Conservation (phyloP, 2,888 invertebrate genomes). For the Strigamia maritima region DNA sequence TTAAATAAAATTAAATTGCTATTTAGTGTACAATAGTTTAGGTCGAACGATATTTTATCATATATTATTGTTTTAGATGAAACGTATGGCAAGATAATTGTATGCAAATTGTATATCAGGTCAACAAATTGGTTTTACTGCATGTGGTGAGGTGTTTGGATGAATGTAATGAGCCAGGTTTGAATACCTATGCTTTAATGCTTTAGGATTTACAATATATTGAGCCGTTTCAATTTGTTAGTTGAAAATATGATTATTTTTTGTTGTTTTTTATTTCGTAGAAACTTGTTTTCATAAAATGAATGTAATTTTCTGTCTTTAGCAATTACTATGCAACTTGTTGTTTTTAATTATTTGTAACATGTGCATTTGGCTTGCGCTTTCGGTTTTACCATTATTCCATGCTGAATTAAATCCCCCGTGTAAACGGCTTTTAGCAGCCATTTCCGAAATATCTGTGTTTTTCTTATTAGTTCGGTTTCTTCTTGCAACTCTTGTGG, state of each 20-base stretch:
- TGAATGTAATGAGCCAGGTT: background rate
- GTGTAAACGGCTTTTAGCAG: background rate
- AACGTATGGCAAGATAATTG: background rate
- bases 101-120: background rate
- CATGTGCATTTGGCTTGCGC: background rate
- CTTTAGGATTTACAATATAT: too few relatives aligned
- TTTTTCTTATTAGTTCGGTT: background rate
- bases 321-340: background rate
- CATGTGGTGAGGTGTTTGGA: background rate
- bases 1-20: background rate
- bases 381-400: background rate
- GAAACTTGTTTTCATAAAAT: background rate
- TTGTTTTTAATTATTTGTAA: background rate
- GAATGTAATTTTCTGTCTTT: background rate
- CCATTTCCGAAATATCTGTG: background rate
- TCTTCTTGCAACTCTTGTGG: background rate
- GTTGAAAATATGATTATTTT: background rate
- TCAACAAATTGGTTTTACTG: background rate
- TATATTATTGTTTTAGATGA: background rate
- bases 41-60: too few relatives aligned
- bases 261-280: background rate
- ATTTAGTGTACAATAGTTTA: background rate
- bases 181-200: background rate
- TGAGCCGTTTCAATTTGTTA: background rate
- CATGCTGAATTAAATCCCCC: background rate